Percentiles rank a stretch among this genome's conserved stretches.
These are phyloP conservation scores for Pogona vitticeps DNA, from an alignment of 2,113 vertebrate species.

Conservation along the genomic window DNA sequence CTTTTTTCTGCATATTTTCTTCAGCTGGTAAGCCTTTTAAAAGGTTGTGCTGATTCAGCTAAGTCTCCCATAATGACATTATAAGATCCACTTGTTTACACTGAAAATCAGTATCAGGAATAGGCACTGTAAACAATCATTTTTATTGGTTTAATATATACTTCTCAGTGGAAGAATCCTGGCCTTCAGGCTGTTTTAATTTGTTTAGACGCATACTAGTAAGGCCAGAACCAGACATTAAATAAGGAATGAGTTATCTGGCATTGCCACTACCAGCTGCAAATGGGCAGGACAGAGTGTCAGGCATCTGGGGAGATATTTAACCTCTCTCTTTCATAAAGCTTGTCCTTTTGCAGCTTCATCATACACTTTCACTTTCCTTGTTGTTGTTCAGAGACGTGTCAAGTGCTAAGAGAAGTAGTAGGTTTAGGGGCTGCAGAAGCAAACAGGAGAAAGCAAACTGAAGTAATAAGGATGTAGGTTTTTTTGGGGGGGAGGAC, in stretches of 20 bases:
- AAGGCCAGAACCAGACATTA: not conserved
- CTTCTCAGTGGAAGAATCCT: not conserved
- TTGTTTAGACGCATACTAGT: not conserved
- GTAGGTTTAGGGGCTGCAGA: not conserved
- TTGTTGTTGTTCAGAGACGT: not conserved
- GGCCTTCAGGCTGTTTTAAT: not conserved
- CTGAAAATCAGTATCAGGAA: not conserved
- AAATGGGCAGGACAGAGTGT: not conserved
- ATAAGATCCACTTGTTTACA: not conserved
- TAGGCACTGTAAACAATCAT: conserved; percentile 1
- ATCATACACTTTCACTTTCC: not conserved
- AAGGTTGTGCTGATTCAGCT: conserved; percentile 12
- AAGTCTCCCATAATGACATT: conserved; percentile 7
- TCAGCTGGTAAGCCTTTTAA: conserved; percentile 8
- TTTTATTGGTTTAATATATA: not conserved
- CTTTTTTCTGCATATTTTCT: not conserved
- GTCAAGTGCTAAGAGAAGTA: not conserved
- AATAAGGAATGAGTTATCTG: not conserved
- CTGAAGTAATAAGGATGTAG: too few species aligned
- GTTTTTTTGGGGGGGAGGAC: too few species aligned
- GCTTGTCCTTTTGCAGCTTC: too few species aligned
- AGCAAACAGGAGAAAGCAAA: not conserved
- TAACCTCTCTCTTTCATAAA: not conserved
- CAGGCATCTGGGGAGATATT: not conserved
- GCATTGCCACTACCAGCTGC: not conserved